A percentile compares a stretch with the other conserved stretches of the same genome.
Evolutionary conservation across 2,113 vertebrate species (phyloP).

Genomic region (Paradoxurus hermaphroditus): DNA sequence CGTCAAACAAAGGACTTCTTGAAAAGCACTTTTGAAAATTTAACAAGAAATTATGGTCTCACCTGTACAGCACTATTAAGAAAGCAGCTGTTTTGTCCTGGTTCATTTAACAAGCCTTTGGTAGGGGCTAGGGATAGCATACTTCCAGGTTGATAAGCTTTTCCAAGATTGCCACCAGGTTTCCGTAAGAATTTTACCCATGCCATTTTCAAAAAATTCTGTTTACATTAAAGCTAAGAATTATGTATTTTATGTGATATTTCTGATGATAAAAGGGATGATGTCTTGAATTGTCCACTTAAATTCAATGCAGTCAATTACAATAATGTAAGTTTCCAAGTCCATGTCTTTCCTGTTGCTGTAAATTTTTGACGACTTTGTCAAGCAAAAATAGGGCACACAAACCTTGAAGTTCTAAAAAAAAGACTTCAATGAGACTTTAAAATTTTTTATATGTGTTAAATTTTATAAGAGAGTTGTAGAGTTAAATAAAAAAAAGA

Average conservation of each 20-base stretch:
- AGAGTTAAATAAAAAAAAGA: constrained; percentile 4
- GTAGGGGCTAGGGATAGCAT: constrained; percentile 96
- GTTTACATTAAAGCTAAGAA: constrained; percentile 11
- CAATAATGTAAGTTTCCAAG: not conserved
- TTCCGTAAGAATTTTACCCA: constrained; percentile 96
- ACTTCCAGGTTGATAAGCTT: constrained; percentile 95
- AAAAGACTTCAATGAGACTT: constrained; percentile 35
- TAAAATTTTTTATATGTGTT: constrained; percentile 46
- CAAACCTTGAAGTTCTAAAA: not conserved
- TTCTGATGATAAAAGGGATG: constrained; percentile 57
- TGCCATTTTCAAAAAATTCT: constrained; percentile 87
- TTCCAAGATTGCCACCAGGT: constrained; percentile 93
- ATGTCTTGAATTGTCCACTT: not conserved
- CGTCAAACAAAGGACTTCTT: not conserved
- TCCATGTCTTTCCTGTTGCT: constrained; percentile 27
- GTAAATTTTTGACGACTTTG: constrained; percentile 9
- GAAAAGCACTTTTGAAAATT: not conserved
- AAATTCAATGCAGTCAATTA: constrained; percentile 37
- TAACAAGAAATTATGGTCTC: constrained; percentile 47
- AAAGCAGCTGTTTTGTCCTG: constrained; percentile 98
- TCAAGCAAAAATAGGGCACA: not conserved
- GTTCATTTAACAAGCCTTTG: constrained; percentile 96
- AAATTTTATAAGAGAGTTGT: constrained; percentile 13
- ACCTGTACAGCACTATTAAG: constrained; percentile 99
- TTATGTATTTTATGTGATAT: not conserved